Base-by-base conservation (phyloP, 1,140 invertebrate genomes). In the Antheraea pernyi region DNA sequence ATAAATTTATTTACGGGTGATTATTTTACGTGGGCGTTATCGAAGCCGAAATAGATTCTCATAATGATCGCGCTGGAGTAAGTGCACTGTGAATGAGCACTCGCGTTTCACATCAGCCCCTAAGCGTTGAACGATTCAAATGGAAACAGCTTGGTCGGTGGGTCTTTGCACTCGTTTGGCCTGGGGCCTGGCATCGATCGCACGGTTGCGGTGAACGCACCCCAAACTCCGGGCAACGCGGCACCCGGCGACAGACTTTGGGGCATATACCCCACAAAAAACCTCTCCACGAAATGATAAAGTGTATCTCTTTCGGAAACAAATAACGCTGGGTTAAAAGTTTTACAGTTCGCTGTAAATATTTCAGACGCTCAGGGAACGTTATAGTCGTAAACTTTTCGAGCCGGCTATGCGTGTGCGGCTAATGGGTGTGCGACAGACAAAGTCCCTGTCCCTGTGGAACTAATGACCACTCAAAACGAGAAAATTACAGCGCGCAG, bases 381-480 rank as follows among this genome's bases (percentile, higher is more conserved):
- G 46, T 53, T 13, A 53, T 13, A 53, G 46, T 53, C 46, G 46
- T 53, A 53, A 74, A 75, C 67, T 75, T 73, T 76, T 75, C 64
- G 68, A 70, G 67, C 61, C 58, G 80, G 79, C 77, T 82, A 81
- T 79, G 77, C 80, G 79, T 80, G 79, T 78, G 75, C 77, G 79
- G 79, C 82, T 89, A 86, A 89, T 88, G 84, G 82, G 73, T 72
- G 75, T 76, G 81, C 81, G 81, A 83, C 80, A 84, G 76, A 78
- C 81, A 82, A 81, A 83, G 79, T 80, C 78, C 74, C 77, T 80
- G 82, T 85, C 83, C 82, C 83, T 73, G 78, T 78, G 82, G 80
- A 82, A 89, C 83, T 89, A 89, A 89, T 89, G 87, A 88, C 84
- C 81, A 85, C 84, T 89, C 79, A 75, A 82, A 86, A 86, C 79